A percentile compares a stretch with the other conserved stretches of the same genome.
Evolutionary conservation across 2,797 vertebrate genomes (phyloP).

Genomic region (Diglossa cyanea): DNA sequence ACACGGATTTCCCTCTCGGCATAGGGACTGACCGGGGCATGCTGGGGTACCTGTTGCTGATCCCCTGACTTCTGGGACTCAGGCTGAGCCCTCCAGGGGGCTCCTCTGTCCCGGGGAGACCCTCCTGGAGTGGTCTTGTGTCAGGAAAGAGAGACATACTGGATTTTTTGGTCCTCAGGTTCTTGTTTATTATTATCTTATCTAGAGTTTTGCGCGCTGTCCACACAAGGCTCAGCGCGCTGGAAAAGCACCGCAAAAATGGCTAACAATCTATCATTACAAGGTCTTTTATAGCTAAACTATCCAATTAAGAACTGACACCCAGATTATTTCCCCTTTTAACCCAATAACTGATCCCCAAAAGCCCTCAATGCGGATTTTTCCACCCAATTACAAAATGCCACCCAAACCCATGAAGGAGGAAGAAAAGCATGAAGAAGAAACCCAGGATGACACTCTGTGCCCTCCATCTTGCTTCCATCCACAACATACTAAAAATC

Average conservation of each 20-base stretch:
- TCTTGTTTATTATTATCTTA: neutral
- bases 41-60: neutral
- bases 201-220: neutral
- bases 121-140: neutral
- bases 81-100: too few species aligned
- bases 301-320: neutral
- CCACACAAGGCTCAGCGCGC: neutral
- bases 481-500: neutral
- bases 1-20: fast-evolving
- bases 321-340: neutral
- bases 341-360: neutral
- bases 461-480: neutral
- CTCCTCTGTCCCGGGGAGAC: neutral
- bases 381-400: neutral
- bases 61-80: neutral
- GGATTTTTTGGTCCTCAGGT: neutral
- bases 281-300: neutral
- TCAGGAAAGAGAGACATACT: neutral
- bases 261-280: neutral
- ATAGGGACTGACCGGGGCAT: fast-evolving
- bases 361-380: neutral
- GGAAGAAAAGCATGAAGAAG: neutral
- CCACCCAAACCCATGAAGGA: neutral
- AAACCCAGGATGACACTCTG: neutral
- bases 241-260: neutral